Evolutionary conservation across 2,888 invertebrate species (phyloP).

Genomic region (Conchocele bisecta): DNA sequence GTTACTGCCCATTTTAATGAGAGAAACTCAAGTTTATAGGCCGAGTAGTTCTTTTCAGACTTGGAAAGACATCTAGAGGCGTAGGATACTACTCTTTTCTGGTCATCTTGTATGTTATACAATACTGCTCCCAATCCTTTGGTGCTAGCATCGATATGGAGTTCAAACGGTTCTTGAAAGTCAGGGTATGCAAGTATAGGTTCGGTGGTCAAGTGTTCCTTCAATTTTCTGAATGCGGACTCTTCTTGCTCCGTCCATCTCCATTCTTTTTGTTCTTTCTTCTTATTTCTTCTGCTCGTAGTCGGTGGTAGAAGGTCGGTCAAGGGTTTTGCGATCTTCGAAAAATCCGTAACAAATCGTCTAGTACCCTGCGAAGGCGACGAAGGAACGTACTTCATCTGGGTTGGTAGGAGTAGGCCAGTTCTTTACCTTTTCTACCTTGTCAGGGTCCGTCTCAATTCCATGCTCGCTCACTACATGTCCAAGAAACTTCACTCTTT

Average conservation of each 20-base stretch:
- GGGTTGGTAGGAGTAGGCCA: not conserved
- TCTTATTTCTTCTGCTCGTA: not conserved
- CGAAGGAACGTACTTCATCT: not conserved
- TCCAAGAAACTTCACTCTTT: not conserved
- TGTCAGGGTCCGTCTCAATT: conserved; percentile 2
- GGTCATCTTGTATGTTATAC: conserved; percentile 29
- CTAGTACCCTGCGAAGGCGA: not conserved
- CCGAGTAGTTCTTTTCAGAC: too few species aligned
- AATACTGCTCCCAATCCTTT: conserved; percentile 38
- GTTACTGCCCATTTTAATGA: conserved; percentile 41
- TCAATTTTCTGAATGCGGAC: conserved; percentile 3
- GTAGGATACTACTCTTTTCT: conserved; percentile 27
- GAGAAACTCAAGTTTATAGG: conserved; percentile 42
- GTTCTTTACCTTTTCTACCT: conserved; percentile 1
- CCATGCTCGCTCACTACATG: not conserved
- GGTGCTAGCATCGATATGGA: conserved; percentile 35
- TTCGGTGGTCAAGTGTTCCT: conserved; percentile 1
- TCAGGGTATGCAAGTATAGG: conserved; percentile 21
- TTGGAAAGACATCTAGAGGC: too few species aligned
- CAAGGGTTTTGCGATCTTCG: not conserved
- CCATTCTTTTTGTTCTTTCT: not conserved
- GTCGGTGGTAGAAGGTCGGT: not conserved
- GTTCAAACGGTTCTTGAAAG: conserved; percentile 30
- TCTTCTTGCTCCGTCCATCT: conserved; percentile 7
- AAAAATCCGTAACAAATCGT: not conserved